These are phyloP conservation scores for Melopsittacus undulatus DNA, from an alignment of 2,797 vertebrate genomes.

Conservation along the genomic window DNA sequence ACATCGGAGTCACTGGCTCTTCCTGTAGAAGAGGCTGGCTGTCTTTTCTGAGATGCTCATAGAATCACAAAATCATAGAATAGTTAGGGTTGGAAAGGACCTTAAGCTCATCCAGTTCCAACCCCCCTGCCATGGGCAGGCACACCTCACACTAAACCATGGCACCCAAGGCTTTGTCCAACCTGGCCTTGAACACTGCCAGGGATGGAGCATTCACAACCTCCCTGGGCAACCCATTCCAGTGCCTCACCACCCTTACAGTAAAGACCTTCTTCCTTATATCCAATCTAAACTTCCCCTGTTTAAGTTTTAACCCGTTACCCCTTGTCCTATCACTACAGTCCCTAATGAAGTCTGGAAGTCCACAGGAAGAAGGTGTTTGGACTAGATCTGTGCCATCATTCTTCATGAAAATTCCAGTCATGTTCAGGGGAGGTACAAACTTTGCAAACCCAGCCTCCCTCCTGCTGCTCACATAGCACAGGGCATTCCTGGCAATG, in stretches of 20 bases:
- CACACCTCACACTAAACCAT: no score
- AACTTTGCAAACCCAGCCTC: not conserved
- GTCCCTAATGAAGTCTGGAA: not conserved
- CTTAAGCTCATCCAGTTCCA: not conserved
- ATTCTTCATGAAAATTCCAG: conserved; percentile 3
- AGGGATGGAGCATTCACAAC: no score
- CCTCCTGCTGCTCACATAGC: conserved; percentile 8
- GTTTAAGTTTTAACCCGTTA: no score
- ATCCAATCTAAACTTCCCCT: no score
- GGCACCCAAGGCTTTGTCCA: no score
- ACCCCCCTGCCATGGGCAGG: not conserved
- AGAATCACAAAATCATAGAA: not conserved
- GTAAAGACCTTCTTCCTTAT: no score
- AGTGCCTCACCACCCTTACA: no score
- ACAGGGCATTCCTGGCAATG: not conserved
- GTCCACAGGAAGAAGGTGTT: not conserved
- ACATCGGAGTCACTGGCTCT: not conserved
- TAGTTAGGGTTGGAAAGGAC: not conserved
- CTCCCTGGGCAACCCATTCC: no score
- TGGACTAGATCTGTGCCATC: not conserved
- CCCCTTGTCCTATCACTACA: no score
- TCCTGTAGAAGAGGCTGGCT: not conserved
- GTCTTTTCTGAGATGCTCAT: not conserved
- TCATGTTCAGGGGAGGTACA: not conserved
- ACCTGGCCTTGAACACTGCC: no score